Conservation (phyloP, 2,888 invertebrate genomes). For the Mythimna loreyi region DNA sequence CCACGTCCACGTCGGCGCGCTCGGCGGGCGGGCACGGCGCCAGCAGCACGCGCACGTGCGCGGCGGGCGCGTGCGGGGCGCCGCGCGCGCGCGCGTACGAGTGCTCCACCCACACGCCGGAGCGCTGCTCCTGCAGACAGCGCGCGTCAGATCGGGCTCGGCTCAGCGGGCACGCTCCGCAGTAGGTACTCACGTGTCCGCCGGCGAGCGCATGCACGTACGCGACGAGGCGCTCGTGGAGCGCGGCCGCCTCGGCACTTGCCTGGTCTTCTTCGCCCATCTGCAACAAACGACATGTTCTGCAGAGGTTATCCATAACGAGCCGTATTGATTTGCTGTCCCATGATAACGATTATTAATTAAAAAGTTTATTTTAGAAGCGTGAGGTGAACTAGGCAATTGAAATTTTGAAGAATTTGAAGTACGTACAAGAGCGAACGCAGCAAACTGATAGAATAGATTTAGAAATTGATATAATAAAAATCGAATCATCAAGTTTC, state of each 20-base stretch:
- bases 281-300: constrained; percentile 16
- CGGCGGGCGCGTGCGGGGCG: constrained; percentile 61
- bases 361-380: too few species aligned
- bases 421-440: too few species aligned
- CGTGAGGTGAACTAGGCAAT: too few species aligned
- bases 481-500: too few species aligned
- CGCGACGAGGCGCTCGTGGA: constrained; percentile 82
- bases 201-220: constrained; percentile 77
- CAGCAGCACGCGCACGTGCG: constrained; percentile 71
- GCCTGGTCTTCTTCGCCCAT: constrained; percentile 16
- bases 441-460: too few species aligned
- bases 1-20: constrained; percentile 55
- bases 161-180: background rate
- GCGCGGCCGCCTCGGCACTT: constrained; percentile 57
- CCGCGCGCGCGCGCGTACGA: constrained; percentile 80
- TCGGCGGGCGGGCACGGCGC: constrained; percentile 57
- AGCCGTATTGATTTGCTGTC: too few species aligned
- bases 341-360: too few species aligned
- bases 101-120: constrained; percentile 84
- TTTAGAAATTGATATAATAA: too few species aligned
- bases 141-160: background rate
- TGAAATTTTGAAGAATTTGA: too few species aligned
- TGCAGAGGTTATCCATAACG: too few species aligned
- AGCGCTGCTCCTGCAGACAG: constrained; percentile 63
- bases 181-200: constrained; percentile 71